These are phyloP conservation scores for Odobenus rosmarus DNA, from an alignment of 2,113 vertebrate species.

Conservation along the genomic window DNA sequence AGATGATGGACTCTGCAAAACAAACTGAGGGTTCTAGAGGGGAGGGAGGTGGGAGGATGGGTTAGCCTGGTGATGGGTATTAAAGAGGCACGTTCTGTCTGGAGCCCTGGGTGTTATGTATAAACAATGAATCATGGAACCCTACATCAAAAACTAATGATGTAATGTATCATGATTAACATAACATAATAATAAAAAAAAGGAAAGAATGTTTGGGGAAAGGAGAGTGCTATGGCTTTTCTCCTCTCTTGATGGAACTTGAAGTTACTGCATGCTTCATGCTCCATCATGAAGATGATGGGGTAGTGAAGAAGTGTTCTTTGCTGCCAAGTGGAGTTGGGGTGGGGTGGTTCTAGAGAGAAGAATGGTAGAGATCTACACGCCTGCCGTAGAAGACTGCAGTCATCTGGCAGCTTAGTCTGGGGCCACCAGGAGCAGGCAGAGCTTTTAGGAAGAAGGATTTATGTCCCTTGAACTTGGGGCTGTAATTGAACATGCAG, in stretches of 20 bases:
- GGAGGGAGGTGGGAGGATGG: too few species aligned
- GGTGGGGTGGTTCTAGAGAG: background rate
- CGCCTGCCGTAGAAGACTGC: background rate
- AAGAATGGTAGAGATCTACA: background rate
- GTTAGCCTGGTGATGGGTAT: too few species aligned
- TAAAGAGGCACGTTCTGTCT: too few species aligned
- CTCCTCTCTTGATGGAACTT: background rate
- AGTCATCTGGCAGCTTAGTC: background rate
- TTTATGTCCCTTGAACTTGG: background rate
- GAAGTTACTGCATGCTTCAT: background rate
- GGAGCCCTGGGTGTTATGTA: too few species aligned
- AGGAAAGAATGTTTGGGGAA: background rate
- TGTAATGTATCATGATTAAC: too few species aligned
- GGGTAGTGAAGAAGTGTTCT: background rate
- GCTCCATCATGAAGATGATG: background rate
- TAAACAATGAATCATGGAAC: too few species aligned
- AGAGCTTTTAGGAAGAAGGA: background rate
- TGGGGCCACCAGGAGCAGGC: background rate
- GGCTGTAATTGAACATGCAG: background rate
- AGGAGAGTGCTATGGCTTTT: background rate
- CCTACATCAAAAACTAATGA: too few species aligned
- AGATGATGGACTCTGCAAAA: too few species aligned
- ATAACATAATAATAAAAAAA: too few species aligned
- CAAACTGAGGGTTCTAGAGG: too few species aligned
- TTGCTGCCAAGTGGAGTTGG: background rate